Percentiles rank a stretch among this genome's conserved stretches.
phyloP scores from a whole-genome alignment of 2,888 invertebrate species.

The Pammene fasciana region DNA sequence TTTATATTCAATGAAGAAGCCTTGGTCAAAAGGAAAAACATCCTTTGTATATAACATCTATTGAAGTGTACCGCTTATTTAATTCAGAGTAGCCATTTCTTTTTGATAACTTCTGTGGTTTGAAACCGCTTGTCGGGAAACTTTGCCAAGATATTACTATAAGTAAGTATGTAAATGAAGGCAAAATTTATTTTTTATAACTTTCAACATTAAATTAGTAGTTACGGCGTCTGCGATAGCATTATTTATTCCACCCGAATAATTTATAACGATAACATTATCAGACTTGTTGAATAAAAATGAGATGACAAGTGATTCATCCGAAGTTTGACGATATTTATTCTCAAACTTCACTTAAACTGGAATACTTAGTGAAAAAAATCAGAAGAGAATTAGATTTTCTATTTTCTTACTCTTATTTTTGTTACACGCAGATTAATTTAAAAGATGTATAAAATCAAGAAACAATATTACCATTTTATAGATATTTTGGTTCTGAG shows the following conservation, averaged over 20 bases:
- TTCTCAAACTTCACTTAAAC: too few species aligned
- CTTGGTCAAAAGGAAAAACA: too few species aligned
- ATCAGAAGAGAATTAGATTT: too few species aligned
- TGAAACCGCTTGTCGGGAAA: slow-evolving; percentile 7
- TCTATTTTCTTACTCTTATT: too few species aligned
- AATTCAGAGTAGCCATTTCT: slow-evolving; percentile 4
- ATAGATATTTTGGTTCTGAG: too few species aligned
- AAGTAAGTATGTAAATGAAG: slow-evolving; percentile 16
- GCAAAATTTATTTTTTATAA: slow-evolving; percentile 10
- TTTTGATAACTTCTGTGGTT: background rate
- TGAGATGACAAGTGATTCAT: background rate
- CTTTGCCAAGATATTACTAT: slow-evolving; percentile 20
- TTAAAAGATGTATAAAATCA: too few species aligned
- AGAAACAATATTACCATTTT: too few species aligned
- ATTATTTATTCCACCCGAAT: background rate
- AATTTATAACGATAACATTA: background rate
- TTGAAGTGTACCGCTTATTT: background rate
- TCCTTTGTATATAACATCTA: too few species aligned
- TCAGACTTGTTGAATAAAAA: background rate
- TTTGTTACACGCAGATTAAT: too few species aligned
- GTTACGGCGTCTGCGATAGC: background rate
- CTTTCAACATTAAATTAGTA: slow-evolving; percentile 4
- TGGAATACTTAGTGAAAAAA: too few species aligned
- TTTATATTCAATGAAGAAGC: too few species aligned
- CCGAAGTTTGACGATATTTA: background rate